These are phyloP conservation scores for Lepetodrilus schrolli DNA, from an alignment of 2,888 invertebrate genomes.

Conservation along the genomic window DNA sequence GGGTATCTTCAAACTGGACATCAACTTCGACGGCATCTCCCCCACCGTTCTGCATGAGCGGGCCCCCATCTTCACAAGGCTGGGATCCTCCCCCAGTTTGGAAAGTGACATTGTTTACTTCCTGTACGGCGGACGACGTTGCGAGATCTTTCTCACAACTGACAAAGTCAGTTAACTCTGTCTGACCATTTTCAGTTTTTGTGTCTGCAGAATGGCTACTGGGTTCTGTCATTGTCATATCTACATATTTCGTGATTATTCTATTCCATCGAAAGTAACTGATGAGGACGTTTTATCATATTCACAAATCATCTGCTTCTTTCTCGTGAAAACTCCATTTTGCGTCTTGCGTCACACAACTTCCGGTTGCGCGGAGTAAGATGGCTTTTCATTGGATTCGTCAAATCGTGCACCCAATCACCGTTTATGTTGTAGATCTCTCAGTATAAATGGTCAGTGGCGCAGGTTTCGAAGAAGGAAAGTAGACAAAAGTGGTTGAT, in stretches of 20 bases:
- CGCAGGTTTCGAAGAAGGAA: slow-evolving; percentile 41
- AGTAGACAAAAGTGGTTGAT: too few species aligned
- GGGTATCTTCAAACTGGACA: neutral
- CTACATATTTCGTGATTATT: slow-evolving; percentile 29
- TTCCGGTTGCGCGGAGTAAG: slow-evolving; percentile 39
- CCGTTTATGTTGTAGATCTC: slow-evolving; percentile 6
- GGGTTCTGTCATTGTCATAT: slow-evolving; percentile 44
- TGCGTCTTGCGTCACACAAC: slow-evolving; percentile 47
- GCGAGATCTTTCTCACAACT: neutral
- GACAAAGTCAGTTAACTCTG: slow-evolving; percentile 25
- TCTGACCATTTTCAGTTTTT: slow-evolving; percentile 28
- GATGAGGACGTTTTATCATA: neutral
- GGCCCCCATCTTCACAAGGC: neutral
- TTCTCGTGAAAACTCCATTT: slow-evolving; percentile 41
- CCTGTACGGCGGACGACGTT: slow-evolving; percentile 35
- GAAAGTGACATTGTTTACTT: slow-evolving; percentile 39
- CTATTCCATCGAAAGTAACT: neutral
- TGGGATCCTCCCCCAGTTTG: slow-evolving; percentile 39
- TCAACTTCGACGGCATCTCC: neutral
- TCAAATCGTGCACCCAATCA: slow-evolving; percentile 35
- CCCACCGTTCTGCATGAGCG: slow-evolving; percentile 30
- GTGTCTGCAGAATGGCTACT: slow-evolving; percentile 29
- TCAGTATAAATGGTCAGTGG: too few species aligned
- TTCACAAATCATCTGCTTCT: slow-evolving; percentile 30
- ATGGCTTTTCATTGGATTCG: slow-evolving; percentile 35